Evolutionary conservation across 2,888 invertebrate genomes (phyloP), one percentile per base, ranked within the genome.

Genomic region (Microctonus hyperodae): DNA sequence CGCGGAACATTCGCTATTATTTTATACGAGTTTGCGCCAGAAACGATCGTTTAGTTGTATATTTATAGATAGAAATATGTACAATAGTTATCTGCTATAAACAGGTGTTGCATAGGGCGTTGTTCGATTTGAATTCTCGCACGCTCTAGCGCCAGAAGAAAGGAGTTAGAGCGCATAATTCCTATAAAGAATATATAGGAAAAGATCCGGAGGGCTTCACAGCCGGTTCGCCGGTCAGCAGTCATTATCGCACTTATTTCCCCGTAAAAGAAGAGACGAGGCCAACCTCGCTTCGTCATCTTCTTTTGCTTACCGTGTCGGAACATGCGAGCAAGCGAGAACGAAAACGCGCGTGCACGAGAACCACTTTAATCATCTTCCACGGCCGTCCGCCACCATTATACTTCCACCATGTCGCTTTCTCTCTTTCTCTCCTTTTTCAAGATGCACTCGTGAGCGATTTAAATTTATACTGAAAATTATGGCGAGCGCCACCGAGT

Each of bases 381-480:
- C 62, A 67, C 57, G 62, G 67, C 58, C 67, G 50, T 67, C 44
- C 37, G 44, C 44, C 44, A 44, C 44, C 65, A 65, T 65, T 65
- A n/a, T n/a, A 65, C 51, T 58, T 58, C 56, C 56, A 53, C 33
- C 59, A 33, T 61, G 50, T 63, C 64, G 33, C 61, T 53, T 61
- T 53, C 60, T 33, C 56, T 59, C 28, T 22, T 33, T 63, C n/a
- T 25, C 44, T 60, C 33, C n/a, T 35, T 28, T 33, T 31, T n/a
- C 16, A 31, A 22, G 22, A 37, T 57, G 23, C 22, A n/a, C 35
- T 44, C 16, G 35, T 56, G 66, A 66, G 33, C 55, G 63, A 76
- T 78, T 74, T 76, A 75, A 78, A 78, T 78, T 78, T 72, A 69
- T 71, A 66, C 72, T 71, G 70, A 75, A 78, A 78, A 78, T 78